Evolutionary conservation across 2,888 invertebrate species (phyloP).

Genomic region (Spodoptera exigua): DNA sequence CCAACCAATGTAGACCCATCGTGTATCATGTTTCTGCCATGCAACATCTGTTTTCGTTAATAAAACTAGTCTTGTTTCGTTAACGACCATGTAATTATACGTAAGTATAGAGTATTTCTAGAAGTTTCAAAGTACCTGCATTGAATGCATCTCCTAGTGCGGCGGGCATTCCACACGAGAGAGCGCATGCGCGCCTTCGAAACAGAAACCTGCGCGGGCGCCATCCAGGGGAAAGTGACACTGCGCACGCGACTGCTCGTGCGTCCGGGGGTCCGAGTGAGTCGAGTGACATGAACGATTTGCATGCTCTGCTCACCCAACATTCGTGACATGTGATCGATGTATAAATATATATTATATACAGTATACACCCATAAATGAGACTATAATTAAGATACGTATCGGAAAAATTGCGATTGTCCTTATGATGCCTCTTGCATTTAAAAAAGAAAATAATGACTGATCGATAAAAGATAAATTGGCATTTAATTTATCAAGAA

Average conservation of each 20-base stretch:
- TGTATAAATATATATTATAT: constrained; percentile 28
- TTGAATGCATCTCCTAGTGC: constrained; percentile 55
- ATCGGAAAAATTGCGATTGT: constrained; percentile 1
- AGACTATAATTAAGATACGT: constrained; percentile 15
- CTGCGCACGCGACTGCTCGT: constrained; percentile 78
- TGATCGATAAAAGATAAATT: no score
- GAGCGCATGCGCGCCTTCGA: constrained; percentile 76
- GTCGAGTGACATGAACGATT: constrained; percentile 72
- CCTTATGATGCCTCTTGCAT: no score
- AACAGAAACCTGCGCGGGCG: constrained; percentile 77
- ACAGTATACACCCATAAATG: constrained; percentile 32
- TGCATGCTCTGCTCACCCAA: constrained; percentile 66
- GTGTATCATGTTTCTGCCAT: not conserved
- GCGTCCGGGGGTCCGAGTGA: constrained; percentile 63
- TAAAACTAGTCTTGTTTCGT: constrained; percentile 26
- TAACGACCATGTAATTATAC: constrained; percentile 33
- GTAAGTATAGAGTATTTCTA: constrained; percentile 37
- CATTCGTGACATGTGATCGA: constrained; percentile 40
- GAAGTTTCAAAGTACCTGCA: constrained; percentile 58
- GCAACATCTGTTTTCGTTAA: constrained; percentile 5
- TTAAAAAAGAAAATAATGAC: no score
- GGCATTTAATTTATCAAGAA: no score
- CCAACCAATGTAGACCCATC: no score
- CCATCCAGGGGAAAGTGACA: constrained; percentile 81
- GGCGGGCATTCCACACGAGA: constrained; percentile 77